These are phyloP conservation scores for Melozone crissalis DNA, from an alignment of 2,113 vertebrate genomes.

Conservation along the genomic window DNA sequence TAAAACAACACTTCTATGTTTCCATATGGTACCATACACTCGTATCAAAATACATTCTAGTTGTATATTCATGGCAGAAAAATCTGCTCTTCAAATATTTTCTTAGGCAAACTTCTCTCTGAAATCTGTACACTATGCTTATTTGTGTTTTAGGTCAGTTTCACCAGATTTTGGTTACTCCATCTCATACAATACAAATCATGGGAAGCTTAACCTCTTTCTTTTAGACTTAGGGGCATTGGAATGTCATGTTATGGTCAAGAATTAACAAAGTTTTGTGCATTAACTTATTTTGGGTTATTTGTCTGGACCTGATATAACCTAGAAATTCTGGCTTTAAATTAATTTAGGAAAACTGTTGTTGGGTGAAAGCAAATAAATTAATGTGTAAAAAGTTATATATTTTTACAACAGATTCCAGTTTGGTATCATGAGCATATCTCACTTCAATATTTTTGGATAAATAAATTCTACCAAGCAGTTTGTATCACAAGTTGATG, in stretches of 20 bases:
- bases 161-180: not conserved
- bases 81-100: not conserved
- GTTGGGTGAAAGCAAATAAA: not conserved
- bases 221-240: not conserved
- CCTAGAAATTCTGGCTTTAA: not conserved
- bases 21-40: not conserved
- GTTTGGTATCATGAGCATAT: accelerated
- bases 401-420: not conserved
- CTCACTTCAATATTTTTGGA: not conserved
- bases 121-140: not conserved
- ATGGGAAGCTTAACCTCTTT: not conserved
- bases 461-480: not conserved
- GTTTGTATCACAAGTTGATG: not conserved
- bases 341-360: not conserved
- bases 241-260: not conserved
- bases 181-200: not conserved
- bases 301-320: not conserved
- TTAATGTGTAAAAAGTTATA: not conserved
- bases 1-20: not conserved
- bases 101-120: not conserved
- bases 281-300: not conserved
- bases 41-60: not conserved
- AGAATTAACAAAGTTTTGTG: not conserved
- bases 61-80: not conserved
- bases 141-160: not conserved